Evolutionary conservation across 53 echinoderm and acorn worm species (phyloP).

Genomic region (Henricia sp.): DNA sequence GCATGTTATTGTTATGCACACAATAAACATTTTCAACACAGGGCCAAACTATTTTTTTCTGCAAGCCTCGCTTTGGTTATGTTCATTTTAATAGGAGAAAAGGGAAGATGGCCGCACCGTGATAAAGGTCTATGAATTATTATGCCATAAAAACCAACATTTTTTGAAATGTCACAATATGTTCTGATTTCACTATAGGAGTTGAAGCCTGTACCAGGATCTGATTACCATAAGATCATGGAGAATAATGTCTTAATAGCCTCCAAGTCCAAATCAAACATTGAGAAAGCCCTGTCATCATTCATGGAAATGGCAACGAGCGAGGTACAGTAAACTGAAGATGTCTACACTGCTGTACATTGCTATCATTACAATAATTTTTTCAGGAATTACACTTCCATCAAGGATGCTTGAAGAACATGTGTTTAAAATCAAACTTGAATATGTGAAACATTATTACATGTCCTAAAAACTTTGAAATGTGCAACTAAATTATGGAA

Average conservation of each 20-base stretch:
- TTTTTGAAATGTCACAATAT: neutral
- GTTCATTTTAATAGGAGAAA: neutral
- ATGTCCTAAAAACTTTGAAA: too few relatives aligned
- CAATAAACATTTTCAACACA: too few relatives aligned
- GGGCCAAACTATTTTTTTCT: too few relatives aligned
- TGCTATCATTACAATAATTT: neutral
- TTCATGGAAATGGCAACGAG: conserved; percentile 97
- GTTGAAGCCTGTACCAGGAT: conserved; percentile 72
- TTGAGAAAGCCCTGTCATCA: conserved; percentile 87
- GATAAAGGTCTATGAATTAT: too few relatives aligned
- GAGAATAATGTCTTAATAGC: conserved; percentile 90
- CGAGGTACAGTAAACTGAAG: conserved; percentile 77
- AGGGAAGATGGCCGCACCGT: neutral
- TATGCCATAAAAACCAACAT: too few relatives aligned
- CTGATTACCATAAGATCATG: conserved; percentile 69
- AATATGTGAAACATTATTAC: neutral
- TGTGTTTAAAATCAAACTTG: neutral
- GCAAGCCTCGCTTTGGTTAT: too few relatives aligned
- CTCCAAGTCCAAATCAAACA: conserved; percentile 91
- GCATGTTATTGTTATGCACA: too few relatives aligned
- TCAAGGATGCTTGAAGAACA: too few relatives aligned
- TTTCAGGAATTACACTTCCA: too few relatives aligned
- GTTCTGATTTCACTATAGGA: conserved; percentile 58
- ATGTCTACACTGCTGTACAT: neutral
- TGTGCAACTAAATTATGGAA: too few relatives aligned